phyloP scores from a whole-genome alignment of 2,888 invertebrate species.

The Blastobasis adustella region DNA sequence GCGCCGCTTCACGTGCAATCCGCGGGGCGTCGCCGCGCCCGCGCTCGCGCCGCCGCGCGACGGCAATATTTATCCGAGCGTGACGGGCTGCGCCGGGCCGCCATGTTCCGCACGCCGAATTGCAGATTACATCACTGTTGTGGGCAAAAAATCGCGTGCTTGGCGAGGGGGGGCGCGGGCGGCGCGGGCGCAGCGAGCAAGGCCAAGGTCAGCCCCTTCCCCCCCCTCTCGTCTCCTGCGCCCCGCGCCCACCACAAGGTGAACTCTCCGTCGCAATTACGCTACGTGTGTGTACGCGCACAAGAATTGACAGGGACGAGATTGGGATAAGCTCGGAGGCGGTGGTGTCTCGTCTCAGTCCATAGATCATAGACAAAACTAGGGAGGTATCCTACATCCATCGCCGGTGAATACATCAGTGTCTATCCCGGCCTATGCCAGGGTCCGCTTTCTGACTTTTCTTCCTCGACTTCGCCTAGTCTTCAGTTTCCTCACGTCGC shows the following conservation, averaged over 20 bases:
- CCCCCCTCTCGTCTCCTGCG: slow-evolving; percentile 69
- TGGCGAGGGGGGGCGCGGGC: slow-evolving; percentile 20
- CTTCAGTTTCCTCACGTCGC: too few relatives aligned
- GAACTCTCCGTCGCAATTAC: slow-evolving; percentile 60
- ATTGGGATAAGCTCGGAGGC: too few relatives aligned
- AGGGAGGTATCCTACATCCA: too few relatives aligned
- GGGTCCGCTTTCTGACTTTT: too few relatives aligned
- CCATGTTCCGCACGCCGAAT: slow-evolving; percentile 67
- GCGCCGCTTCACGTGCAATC: neutral
- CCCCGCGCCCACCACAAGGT: slow-evolving; percentile 56
- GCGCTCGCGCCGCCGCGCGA: neutral
- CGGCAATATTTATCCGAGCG: slow-evolving; percentile 22
- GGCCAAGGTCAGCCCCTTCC: slow-evolving; percentile 21
- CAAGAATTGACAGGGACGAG: slow-evolving; percentile 21
- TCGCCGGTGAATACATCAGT: too few relatives aligned
- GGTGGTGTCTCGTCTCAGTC: too few relatives aligned
- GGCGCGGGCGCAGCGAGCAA: slow-evolving; percentile 17
- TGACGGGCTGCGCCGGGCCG: slow-evolving; percentile 44
- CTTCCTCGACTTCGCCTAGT: too few relatives aligned
- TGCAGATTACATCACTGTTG: slow-evolving; percentile 67
- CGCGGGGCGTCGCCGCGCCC: neutral
- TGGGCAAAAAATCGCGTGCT: slow-evolving; percentile 61
- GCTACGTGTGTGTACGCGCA: slow-evolving; percentile 41
- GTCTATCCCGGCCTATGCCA: too few relatives aligned
- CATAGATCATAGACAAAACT: too few relatives aligned